Conservation (phyloP, 2,113 vertebrate species). For the Grammomys surdaster region DNA sequence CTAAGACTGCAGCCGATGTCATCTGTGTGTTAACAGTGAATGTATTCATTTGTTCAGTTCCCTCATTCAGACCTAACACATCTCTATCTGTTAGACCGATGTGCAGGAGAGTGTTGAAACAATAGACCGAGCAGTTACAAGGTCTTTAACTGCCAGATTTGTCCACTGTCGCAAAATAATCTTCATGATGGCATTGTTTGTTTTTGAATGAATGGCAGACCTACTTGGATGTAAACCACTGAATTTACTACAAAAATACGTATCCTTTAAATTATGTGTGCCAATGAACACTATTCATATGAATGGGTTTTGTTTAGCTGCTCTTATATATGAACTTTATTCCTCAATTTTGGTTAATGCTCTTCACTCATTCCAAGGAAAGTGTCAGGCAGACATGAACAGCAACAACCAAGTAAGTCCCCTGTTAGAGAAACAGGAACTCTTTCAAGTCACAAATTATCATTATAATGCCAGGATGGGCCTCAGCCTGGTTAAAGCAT, state of each 20-base stretch:
- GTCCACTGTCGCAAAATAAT: neutral
- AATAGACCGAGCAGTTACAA: neutral
- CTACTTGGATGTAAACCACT: neutral
- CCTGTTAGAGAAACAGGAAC: conserved; percentile 31
- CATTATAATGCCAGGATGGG: conserved; percentile 8
- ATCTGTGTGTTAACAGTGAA: conserved; percentile 9
- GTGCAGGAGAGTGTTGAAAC: neutral
- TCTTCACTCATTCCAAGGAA: conserved; percentile 49
- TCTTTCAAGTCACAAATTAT: conserved; percentile 65
- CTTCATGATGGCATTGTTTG: neutral
- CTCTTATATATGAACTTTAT: neutral
- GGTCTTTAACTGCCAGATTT: neutral
- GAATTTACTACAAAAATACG: conserved; percentile 1
- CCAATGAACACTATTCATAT: neutral
- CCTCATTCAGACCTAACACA: conserved; percentile 16
- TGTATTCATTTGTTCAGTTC: neutral
- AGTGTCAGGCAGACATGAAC: neutral
- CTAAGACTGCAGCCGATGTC: conserved; percentile 12
- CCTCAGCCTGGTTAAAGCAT: neutral
- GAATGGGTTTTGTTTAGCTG: neutral
- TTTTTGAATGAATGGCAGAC: neutral
- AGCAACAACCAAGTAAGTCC: conserved; percentile 43
- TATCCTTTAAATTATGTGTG: neutral
- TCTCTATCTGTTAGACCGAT: neutral
- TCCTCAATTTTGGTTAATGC: neutral